These are phyloP conservation scores for Teleogryllus occipitalis DNA, from an alignment of 1,140 invertebrate species.

Conservation along the genomic window DNA sequence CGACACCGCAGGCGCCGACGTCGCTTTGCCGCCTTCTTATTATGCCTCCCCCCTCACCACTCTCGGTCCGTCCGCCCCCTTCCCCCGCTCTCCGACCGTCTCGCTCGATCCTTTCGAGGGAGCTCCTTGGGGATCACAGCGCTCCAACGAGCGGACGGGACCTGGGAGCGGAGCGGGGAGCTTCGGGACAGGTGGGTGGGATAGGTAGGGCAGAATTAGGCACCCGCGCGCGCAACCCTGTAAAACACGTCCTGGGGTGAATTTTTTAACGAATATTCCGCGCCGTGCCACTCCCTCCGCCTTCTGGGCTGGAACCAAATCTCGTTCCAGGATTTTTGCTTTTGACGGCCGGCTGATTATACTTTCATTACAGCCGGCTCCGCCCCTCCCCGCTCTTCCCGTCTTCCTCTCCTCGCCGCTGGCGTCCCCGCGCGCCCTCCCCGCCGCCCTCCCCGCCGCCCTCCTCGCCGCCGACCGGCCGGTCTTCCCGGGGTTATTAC, in stretches of 20 bases:
- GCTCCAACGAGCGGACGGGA: background rate
- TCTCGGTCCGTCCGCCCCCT: background rate
- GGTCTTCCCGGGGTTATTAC: background rate
- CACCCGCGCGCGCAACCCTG: background rate
- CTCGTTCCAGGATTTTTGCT: conserved; percentile 3
- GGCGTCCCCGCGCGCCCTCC: no score
- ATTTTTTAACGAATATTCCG: conserved; percentile 2
- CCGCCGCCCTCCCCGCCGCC: no score
- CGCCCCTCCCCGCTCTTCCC: no score
- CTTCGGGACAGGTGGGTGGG: background rate
- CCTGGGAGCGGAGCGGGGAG: no score
- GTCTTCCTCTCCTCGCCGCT: no score
- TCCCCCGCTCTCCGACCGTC: no score
- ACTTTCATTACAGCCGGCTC: background rate
- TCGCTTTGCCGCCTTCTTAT: background rate
- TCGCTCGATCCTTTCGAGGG: background rate
- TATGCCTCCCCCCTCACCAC: background rate
- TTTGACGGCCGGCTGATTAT: background rate
- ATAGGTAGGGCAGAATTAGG: background rate
- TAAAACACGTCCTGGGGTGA: background rate
- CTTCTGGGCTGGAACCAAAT: background rate
- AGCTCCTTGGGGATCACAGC: background rate
- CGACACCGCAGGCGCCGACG: no score
- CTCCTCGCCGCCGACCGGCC: no score
- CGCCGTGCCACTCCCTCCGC: no score